phyloP scores from a whole-genome alignment of 2,797 vertebrate species.

The Hypotaenidia okinawae region DNA sequence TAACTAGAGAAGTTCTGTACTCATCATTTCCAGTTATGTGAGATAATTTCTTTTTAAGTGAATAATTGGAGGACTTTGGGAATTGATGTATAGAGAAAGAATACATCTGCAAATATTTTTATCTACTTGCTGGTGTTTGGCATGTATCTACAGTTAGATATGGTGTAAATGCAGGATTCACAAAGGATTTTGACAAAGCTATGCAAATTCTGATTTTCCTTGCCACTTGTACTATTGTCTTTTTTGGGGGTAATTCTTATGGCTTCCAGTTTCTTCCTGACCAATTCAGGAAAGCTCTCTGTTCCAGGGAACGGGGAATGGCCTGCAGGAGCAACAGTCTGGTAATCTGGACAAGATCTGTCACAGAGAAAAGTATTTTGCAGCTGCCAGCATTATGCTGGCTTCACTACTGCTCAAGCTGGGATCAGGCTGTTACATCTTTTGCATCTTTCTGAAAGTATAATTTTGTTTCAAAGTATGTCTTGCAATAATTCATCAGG shows the following conservation, averaged over 20 bases:
- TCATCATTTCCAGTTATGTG: not conserved
- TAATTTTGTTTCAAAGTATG: not conserved
- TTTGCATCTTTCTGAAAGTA: not conserved
- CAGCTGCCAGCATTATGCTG: not conserved
- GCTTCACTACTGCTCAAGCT: not conserved
- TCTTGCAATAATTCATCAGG: not conserved
- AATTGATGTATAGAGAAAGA: not conserved
- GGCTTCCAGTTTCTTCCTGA: not conserved
- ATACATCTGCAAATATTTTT: not conserved
- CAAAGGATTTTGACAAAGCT: not conserved
- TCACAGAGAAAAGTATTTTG: not conserved
- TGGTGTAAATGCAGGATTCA: not conserved
- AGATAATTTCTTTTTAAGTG: not conserved
- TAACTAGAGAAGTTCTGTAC: not conserved
- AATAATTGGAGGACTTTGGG: not conserved
- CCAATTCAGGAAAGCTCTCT: not conserved
- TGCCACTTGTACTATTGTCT: not conserved
- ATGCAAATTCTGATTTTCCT: not conserved
- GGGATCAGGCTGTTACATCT: not conserved
- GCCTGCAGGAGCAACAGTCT: not conserved
- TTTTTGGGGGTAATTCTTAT: not conserved
- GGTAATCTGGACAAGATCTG: not conserved
- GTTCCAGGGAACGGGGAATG: not conserved
- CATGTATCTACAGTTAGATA: not conserved
- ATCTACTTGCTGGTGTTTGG: not conserved